Conservation (phyloP, 1,140 invertebrate species). For the Ericerus pela region DNA sequence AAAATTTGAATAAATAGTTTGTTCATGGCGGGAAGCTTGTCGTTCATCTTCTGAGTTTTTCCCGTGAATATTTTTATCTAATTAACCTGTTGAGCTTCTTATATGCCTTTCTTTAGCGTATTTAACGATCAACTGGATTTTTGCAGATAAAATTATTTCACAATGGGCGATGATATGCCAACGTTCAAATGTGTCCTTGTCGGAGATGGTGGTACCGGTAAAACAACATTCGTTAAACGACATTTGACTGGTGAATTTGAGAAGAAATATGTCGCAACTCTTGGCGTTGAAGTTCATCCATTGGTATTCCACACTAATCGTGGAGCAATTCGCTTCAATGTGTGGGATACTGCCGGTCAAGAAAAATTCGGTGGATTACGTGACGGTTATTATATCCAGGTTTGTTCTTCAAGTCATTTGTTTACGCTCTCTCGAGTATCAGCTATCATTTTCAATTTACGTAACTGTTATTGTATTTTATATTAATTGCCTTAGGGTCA, state of each 20-base stretch:
- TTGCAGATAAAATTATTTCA: too few species aligned
- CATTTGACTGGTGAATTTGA: constrained; percentile 99
- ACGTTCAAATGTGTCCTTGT: constrained; percentile 94
- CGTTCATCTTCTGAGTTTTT: too few species aligned
- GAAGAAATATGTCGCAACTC: constrained; percentile 98
- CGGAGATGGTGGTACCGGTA: constrained; percentile 98
- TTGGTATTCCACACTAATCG: constrained; percentile 95
- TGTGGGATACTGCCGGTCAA: constrained; percentile 99
- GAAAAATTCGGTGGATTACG: constrained; percentile 98
- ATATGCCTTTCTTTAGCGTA: too few species aligned
- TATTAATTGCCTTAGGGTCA: constrained; percentile 65
- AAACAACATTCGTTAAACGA: constrained; percentile 98
- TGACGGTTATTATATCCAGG: constrained; percentile 99
- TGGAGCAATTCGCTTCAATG: constrained; percentile 94
- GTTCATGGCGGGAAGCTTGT: too few species aligned
- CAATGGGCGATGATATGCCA: constrained; percentile 45
- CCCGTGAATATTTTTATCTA: too few species aligned
- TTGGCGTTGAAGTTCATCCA: constrained; percentile 98
- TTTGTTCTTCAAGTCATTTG: too few species aligned
- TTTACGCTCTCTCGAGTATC: too few species aligned
- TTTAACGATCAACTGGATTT: too few species aligned
- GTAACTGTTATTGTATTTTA: too few species aligned
- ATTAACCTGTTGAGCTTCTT: too few species aligned
- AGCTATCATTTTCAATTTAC: too few species aligned
- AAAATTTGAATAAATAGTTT: too few species aligned